Evolutionary conservation across 2,797 vertebrate species (phyloP).

Genomic region (Urosaurus nigricauda): DNA sequence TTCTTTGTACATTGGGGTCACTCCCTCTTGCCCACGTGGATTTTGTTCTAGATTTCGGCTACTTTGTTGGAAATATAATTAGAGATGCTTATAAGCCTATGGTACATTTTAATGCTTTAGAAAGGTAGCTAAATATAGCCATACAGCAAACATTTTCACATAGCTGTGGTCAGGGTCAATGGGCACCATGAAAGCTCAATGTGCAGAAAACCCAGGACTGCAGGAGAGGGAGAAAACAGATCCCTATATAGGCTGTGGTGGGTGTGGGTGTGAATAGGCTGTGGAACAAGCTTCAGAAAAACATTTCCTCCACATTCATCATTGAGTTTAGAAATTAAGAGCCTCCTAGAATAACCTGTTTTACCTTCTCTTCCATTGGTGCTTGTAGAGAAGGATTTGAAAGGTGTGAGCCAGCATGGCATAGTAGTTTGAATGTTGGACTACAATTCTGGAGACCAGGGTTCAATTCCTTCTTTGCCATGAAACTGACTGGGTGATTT

Average conservation of each 20-base stretch:
- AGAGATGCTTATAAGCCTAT: not conserved
- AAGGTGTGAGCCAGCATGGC: not conserved
- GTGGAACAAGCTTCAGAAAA: not conserved
- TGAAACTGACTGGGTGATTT: too few relatives aligned
- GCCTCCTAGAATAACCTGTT: not conserved
- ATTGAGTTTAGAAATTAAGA: not conserved
- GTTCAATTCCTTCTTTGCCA: too few relatives aligned
- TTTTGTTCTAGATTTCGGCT: not conserved
- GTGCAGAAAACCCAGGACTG: not conserved
- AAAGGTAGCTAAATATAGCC: not conserved
- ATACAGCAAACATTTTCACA: not conserved
- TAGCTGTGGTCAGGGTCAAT: not conserved
- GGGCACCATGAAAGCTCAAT: slow-evolving; percentile 1
- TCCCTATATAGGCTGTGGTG: not conserved
- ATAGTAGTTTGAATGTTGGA: too few relatives aligned
- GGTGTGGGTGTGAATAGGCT: not conserved
- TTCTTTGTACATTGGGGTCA: not conserved
- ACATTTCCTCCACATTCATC: not conserved
- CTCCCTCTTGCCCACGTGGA: not conserved
- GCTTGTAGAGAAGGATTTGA: not conserved
- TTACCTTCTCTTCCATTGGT: not conserved
- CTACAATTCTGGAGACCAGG: too few relatives aligned
- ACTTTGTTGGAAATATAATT: not conserved
- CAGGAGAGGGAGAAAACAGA: not conserved
- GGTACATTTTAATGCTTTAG: slow-evolving; percentile 1